These are phyloP conservation scores for Danio choprae DNA, from an alignment of 2,797 vertebrate species.

Conservation along the genomic window DNA sequence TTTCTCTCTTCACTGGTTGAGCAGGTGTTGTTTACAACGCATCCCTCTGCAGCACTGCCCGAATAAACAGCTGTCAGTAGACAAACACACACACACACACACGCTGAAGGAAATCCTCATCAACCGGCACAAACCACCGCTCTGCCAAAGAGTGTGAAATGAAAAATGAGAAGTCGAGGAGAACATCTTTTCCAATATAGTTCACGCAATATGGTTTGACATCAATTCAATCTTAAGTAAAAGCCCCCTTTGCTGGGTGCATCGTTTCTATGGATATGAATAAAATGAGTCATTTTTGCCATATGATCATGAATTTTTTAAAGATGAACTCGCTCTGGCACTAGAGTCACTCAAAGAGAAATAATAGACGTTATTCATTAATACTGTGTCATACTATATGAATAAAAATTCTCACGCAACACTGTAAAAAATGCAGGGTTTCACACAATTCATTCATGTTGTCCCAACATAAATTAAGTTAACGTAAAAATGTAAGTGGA, in stretches of 20 bases:
- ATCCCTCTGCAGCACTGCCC: conserved; percentile 49
- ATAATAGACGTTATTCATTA: background rate
- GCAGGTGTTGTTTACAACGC: conserved; percentile 66
- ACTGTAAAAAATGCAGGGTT: too few relatives aligned
- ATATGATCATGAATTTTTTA: background rate
- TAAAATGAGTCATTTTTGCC: background rate
- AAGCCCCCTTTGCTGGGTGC: background rate
- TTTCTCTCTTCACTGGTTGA: conserved; percentile 42
- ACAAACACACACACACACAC: background rate
- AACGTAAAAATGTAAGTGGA: too few relatives aligned
- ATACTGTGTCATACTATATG: too few relatives aligned
- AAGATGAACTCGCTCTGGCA: background rate
- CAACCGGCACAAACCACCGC: conserved; percentile 19
- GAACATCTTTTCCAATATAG: conserved; percentile 7
- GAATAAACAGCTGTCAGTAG: conserved; percentile 61
- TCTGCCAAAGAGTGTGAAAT: conserved; percentile 31
- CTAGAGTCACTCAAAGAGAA: background rate
- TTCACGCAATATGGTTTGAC: background rate
- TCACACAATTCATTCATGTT: too few relatives aligned
- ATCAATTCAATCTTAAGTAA: background rate
- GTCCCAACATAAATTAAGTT: too few relatives aligned
- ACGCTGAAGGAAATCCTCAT: conserved; percentile 27
- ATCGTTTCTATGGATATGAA: background rate
- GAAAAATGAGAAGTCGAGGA: conserved; percentile 15
- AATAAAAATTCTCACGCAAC: too few relatives aligned